phyloP scores from a whole-genome alignment of 1,140 invertebrate genomes.

The Nixonia krombeini region DNA sequence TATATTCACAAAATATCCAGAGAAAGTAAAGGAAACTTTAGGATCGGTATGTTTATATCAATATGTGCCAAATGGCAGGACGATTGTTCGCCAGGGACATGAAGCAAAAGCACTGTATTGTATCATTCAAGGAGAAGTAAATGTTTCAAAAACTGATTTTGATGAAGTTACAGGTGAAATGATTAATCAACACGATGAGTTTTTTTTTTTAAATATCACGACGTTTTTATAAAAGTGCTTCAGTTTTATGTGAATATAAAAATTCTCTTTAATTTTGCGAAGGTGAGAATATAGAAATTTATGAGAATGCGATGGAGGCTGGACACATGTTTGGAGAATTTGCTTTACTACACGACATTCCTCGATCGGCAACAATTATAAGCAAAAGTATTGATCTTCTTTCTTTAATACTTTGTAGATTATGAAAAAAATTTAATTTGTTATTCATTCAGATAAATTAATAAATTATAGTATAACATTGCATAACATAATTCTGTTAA shows the following conservation, averaged over 20 bases:
- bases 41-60: constrained; percentile 73
- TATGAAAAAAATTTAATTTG: too few species aligned
- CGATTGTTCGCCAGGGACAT: constrained; percentile 74
- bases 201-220: background rate
- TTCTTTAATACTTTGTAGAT: too few species aligned
- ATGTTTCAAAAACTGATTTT: constrained; percentile 67
- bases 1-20: too few species aligned
- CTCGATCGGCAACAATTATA: constrained; percentile 73
- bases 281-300: constrained; percentile 44
- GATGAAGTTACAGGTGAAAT: constrained; percentile 68
- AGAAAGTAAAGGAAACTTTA: constrained; percentile 72
- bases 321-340: constrained; percentile 78
- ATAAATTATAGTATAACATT: too few species aligned
- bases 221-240: background rate
- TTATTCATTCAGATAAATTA: too few species aligned
- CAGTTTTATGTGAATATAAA: background rate
- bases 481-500: too few species aligned
- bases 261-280: background rate
- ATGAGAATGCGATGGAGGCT: constrained; percentile 51
- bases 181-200: background rate
- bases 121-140: constrained; percentile 74
- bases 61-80: constrained; percentile 71
- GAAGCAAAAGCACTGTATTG: constrained; percentile 74
- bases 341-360: constrained; percentile 74
- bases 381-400: constrained; percentile 66